Evolutionary conservation across 2,888 invertebrate species (phyloP).

Genomic region (Opisthograptis luteolata): DNA sequence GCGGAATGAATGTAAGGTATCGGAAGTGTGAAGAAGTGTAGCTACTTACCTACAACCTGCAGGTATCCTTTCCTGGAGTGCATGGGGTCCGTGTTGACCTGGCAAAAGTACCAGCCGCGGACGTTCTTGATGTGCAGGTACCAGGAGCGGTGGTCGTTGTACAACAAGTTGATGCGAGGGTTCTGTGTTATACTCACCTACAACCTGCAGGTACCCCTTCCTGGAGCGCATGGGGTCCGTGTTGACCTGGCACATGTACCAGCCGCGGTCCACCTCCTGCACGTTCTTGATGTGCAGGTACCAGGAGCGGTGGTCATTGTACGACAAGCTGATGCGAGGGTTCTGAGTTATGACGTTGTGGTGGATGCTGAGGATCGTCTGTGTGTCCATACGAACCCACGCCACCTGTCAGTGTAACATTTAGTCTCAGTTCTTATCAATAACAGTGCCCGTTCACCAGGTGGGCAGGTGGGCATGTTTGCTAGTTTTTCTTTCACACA

Average conservation of each 20-base stretch:
- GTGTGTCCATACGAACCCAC: constrained; percentile 96
- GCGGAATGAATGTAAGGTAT: too few relatives aligned
- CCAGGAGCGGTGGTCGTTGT: constrained; percentile 96
- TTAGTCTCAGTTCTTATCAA: too few relatives aligned
- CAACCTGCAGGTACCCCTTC: constrained; percentile 95
- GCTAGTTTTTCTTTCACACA: too few relatives aligned
- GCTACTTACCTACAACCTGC: constrained; percentile 94
- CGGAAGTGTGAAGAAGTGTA: too few relatives aligned
- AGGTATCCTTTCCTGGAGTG: constrained; percentile 94
- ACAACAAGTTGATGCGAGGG: constrained; percentile 92
- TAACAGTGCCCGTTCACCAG: too few relatives aligned
- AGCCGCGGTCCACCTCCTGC: constrained; percentile 94
- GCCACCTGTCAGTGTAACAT: constrained; percentile 87
- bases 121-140: constrained; percentile 95
- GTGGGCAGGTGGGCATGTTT: too few relatives aligned
- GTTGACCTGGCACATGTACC: constrained; percentile 97
- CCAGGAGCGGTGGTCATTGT: constrained; percentile 96
- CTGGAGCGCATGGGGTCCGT: constrained; percentile 96
- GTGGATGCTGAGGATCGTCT: constrained; percentile 96
- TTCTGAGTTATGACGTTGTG: constrained; percentile 96
- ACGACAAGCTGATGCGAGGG: constrained; percentile 92
- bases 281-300: constrained; percentile 95
- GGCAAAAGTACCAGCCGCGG: constrained; percentile 96
- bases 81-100: constrained; percentile 97
- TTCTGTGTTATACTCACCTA: constrained; percentile 89